Evolutionary conservation across 2,797 vertebrate species (phyloP), one percentile per base, ranked within the genome.

Genomic region (Gouania willdenowi): DNA sequence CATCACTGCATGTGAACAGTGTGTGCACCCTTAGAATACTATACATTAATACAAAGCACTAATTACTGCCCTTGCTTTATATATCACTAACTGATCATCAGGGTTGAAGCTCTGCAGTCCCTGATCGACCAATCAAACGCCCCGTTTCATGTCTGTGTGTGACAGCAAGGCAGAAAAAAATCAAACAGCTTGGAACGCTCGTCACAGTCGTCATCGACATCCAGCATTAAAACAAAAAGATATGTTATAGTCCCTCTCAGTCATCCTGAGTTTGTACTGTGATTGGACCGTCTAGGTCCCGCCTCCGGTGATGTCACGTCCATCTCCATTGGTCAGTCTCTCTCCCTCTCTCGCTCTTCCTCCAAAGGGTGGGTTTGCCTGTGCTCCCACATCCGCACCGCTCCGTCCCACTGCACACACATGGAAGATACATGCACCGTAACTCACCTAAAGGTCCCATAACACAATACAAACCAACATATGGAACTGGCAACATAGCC

Each of bases 381-480:
- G 77, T 95, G 91, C 64, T 93, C 91, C 94, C 94, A 96, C 49
- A 94, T 79, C 13, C 88, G 84, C 43, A 96, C 84, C 2, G 83
- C 89, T 27, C 93, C 91, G 1, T 96, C 94, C 94, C 94, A 96
- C 94, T 96, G 84, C 4, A 44, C 41, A 34, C 6, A n/a, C n/a
- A n/a, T n/a, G n/a, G n/a, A n/a, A n/a, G n/a, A n/a, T n/a, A n/a
- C n/a, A n/a, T n/a, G n/a, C n/a, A n/a, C n/a, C n/a, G n/a, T n/a
- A n/a, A n/a, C n/a, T n/a, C n/a, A n/a, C n/a, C n/a, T n/a, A n/a
- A n/a, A n/a, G n/a, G n/a, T n/a, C n/a, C n/a, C n/a, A n/a, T n/a
- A n/a, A n/a, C n/a, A n/a, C n/a, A n/a, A n/a, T n/a, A n/a, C n/a
- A n/a, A n/a, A n/a, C n/a, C n/a, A n/a, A n/a, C n/a, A n/a, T n/a